Percentiles rank a stretch among this genome's conserved stretches.
Conservation (phyloP, 2,888 invertebrate genomes). For the Mimas tiliae region DNA sequence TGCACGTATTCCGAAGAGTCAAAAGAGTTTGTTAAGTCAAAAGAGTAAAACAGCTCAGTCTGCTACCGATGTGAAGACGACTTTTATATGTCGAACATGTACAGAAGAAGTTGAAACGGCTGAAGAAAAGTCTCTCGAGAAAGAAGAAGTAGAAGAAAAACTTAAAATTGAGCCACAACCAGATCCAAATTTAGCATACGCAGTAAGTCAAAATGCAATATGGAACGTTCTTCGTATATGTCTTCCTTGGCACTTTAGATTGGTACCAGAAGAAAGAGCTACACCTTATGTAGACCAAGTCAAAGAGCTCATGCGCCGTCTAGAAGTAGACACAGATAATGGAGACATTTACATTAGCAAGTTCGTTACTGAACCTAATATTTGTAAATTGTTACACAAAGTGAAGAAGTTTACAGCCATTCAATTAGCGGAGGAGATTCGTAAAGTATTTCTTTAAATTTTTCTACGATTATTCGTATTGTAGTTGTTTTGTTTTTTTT, state of each 20-base stretch:
- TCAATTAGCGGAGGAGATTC: conserved; percentile 58
- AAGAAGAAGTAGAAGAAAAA: conserved; percentile 58
- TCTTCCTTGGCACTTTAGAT: conserved; percentile 72
- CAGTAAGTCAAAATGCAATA: conserved; percentile 66
- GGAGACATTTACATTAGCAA: conserved; percentile 71
- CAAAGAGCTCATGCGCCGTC: conserved; percentile 50
- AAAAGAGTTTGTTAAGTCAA: conserved; percentile 46
- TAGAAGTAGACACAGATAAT: conserved; percentile 67
- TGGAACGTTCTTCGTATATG: conserved; percentile 72
- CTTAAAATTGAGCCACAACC: conserved; percentile 50
- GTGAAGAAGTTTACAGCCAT: conserved; percentile 71
- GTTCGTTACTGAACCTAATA: conserved; percentile 60
- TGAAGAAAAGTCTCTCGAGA: conserved; percentile 55
- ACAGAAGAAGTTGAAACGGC: conserved; percentile 50
- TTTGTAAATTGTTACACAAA: conserved; percentile 68
- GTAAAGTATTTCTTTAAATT: conserved; percentile 46
- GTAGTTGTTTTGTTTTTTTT: conserved; percentile 17
- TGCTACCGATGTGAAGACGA: conserved; percentile 57
- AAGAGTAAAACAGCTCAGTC: conserved; percentile 55
- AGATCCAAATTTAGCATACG: conserved; percentile 62
- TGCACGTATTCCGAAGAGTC: conserved; percentile 54
- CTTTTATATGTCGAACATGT: conserved; percentile 70
- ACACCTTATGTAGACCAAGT: conserved; percentile 63
- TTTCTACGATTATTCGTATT: conserved; percentile 10
- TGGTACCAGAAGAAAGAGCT: conserved; percentile 58